phyloP scores from a whole-genome alignment of 2,888 invertebrate genomes.

The Leuctra nigra region DNA sequence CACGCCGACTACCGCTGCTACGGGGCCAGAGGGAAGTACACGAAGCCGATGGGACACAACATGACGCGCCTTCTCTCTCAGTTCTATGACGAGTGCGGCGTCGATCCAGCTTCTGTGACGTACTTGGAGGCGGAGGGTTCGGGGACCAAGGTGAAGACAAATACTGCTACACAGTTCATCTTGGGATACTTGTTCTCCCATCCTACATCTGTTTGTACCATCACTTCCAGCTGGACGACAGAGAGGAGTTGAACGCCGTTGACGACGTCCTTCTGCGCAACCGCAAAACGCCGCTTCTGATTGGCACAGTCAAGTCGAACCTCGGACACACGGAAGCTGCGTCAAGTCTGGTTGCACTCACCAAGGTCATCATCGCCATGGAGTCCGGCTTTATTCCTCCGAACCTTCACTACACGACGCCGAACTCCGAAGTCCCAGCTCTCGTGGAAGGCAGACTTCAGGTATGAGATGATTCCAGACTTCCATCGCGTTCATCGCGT shows the following conservation, averaged over 20 bases:
- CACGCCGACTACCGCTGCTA: slow-evolving; percentile 78
- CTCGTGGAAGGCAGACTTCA: slow-evolving; percentile 30
- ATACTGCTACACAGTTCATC: not conserved
- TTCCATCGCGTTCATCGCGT: too few species aligned
- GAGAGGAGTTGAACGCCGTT: slow-evolving; percentile 50
- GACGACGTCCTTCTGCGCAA: slow-evolving; percentile 41
- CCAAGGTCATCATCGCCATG: slow-evolving; percentile 38
- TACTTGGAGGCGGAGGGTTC: slow-evolving; percentile 82
- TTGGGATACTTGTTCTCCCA: too few species aligned
- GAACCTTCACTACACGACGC: slow-evolving; percentile 32
- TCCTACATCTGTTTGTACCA: too few species aligned
- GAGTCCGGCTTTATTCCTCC: slow-evolving; percentile 33
- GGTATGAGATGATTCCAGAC: slow-evolving; percentile 27
- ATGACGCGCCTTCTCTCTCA: slow-evolving; percentile 38
- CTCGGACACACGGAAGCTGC: slow-evolving; percentile 53
- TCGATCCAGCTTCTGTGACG: slow-evolving; percentile 61
- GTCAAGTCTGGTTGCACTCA: slow-evolving; percentile 41
- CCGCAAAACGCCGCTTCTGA: slow-evolving; percentile 46
- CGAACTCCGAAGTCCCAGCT: slow-evolving; percentile 31
- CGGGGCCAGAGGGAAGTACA: slow-evolving; percentile 50
- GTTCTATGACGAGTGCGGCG: slow-evolving; percentile 50
- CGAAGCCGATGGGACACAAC: slow-evolving; percentile 22
- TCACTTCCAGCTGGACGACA: slow-evolving; percentile 43
- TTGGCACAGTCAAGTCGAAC: slow-evolving; percentile 54
- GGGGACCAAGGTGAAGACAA: slow-evolving; percentile 43